These are phyloP conservation scores for Poecilia velifera DNA, from an alignment of 2,797 vertebrate genomes.

Conservation along the genomic window DNA sequence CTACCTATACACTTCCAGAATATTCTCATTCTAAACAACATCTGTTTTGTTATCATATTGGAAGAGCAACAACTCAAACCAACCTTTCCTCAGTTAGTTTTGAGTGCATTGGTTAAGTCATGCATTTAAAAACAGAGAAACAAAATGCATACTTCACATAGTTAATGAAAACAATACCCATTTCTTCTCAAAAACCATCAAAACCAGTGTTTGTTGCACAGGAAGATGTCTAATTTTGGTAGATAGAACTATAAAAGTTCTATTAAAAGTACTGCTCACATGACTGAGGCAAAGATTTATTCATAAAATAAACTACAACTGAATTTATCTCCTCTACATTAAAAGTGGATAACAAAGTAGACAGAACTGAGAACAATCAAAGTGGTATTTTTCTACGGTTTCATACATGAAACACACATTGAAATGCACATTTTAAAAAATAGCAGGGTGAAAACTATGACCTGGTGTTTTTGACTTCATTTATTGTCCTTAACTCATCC, in stretches of 20 bases:
- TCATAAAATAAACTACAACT: conserved; percentile 1
- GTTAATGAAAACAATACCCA: neutral
- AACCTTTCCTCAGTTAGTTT: neutral
- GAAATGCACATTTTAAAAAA: no score
- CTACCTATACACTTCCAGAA: neutral
- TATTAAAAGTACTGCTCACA: conserved; percentile 2
- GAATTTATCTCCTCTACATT: neutral
- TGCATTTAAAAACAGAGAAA: neutral
- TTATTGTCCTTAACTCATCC: neutral
- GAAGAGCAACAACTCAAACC: neutral
- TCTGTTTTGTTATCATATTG: neutral
- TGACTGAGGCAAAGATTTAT: neutral
- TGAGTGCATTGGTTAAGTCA: neutral
- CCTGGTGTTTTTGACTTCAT: neutral
- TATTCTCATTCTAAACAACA: neutral
- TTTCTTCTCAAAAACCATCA: conserved; percentile 15
- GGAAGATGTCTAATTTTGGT: neutral
- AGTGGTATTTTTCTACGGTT: neutral
- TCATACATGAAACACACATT: neutral
- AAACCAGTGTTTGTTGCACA: neutral
- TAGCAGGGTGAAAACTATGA: neutral
- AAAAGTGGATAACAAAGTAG: neutral
- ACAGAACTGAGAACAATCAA: neutral
- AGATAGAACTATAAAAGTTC: conserved; percentile 8
- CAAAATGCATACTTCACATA: neutral